Evolutionary conservation across 2,888 invertebrate species (phyloP).

Genomic region (Leptogaster cylindrica): DNA sequence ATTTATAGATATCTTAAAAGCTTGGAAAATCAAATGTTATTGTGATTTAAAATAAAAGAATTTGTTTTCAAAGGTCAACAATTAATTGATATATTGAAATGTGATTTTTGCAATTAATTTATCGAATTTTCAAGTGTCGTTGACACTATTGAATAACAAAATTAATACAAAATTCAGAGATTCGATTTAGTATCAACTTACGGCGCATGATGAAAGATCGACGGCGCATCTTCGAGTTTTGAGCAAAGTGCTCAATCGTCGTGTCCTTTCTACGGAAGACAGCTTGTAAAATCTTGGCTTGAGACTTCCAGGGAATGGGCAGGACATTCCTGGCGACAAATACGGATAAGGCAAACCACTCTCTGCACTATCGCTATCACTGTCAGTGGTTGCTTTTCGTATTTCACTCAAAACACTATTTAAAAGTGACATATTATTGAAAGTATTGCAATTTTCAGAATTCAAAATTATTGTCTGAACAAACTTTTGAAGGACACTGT

Average conservation of each 20-base stretch:
- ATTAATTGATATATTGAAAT: too few relatives aligned
- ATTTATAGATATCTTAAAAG: too few relatives aligned
- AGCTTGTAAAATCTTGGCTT: constrained; percentile 41
- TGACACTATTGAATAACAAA: too few relatives aligned
- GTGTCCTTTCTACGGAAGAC: constrained; percentile 55
- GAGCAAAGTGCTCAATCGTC: constrained; percentile 55
- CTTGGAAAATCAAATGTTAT: too few relatives aligned
- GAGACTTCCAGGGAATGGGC: neutral
- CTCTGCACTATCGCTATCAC: neutral
- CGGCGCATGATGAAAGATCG: too few relatives aligned
- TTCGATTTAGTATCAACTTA: too few relatives aligned
- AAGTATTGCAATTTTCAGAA: neutral
- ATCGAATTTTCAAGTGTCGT: too few relatives aligned
- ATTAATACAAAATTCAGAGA: too few relatives aligned
- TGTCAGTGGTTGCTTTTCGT: neutral
- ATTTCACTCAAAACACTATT: neutral
- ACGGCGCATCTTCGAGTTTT: constrained; percentile 49
- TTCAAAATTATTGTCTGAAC: neutral
- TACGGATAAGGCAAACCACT: neutral
- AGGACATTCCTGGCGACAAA: neutral
- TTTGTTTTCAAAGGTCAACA: too few relatives aligned
- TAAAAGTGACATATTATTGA: neutral
- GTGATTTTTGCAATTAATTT: too few relatives aligned
- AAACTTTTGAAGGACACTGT: too few relatives aligned
- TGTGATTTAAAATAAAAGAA: too few relatives aligned